Conservation (phyloP, 2,113 vertebrate genomes). For the Xiphophorus maculatus region DNA sequence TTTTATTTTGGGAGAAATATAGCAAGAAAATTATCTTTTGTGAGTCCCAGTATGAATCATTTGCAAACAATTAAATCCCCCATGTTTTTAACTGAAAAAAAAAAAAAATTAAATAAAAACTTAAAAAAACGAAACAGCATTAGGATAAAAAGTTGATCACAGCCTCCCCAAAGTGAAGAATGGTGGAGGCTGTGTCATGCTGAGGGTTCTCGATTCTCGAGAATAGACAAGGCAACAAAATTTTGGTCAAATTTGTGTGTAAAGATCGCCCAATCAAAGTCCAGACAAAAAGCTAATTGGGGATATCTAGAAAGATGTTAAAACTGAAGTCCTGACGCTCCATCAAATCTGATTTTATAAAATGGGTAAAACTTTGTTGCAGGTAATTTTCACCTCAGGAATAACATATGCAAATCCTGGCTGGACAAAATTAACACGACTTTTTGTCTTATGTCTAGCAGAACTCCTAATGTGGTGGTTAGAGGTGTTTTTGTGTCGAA, state of each 20-base stretch:
- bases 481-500: slow-evolving; percentile 18
- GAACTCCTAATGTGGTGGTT: slow-evolving; percentile 1
- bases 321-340: neutral
- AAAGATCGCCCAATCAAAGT: neutral
- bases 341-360: neutral
- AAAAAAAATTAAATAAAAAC: neutral
- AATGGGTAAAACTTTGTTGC: neutral
- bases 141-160: neutral
- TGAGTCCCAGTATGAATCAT: neutral
- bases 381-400: too few species aligned
- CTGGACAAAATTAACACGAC: neutral
- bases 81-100: neutral
- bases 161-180: too few species aligned
- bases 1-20: neutral
- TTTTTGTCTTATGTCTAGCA: slow-evolving; percentile 6
- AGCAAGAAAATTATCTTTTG: neutral
- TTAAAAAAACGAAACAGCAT: neutral
- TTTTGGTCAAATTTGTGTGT: too few species aligned
- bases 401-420: slow-evolving; percentile 11
- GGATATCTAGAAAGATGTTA: neutral
- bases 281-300: neutral
- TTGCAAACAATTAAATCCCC: neutral
- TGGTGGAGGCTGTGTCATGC: too few species aligned
- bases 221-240: neutral
- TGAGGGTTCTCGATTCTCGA: neutral